These are phyloP conservation scores for Rhinopomastus cyanomelas DNA, from an alignment of 2,113 vertebrate species.

Conservation along the genomic window DNA sequence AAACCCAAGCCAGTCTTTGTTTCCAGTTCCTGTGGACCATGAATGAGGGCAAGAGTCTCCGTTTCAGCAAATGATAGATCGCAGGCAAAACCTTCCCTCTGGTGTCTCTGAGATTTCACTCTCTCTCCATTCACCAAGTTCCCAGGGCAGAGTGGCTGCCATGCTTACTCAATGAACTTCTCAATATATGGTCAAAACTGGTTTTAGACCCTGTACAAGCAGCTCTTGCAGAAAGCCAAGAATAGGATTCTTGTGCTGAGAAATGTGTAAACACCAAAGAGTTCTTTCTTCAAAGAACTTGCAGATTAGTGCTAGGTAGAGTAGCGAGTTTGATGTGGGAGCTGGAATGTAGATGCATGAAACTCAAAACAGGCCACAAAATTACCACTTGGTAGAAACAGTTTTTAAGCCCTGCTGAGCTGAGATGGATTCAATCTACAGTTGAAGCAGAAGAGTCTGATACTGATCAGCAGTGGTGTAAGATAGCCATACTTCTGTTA, in stretches of 20 bases:
- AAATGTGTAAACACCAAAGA: constrained; percentile 1
- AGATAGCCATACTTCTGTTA: background rate
- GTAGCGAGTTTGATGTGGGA: constrained; percentile 47
- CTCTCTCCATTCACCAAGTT: too few species aligned
- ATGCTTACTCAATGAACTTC: too few species aligned
- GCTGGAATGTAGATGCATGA: background rate
- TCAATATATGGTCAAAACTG: background rate
- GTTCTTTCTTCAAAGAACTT: background rate
- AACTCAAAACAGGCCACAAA: constrained; percentile 21
- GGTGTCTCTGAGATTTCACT: too few species aligned
- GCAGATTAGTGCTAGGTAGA: background rate
- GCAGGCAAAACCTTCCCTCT: too few species aligned
- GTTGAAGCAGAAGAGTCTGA: background rate
- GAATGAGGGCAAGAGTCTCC: too few species aligned
- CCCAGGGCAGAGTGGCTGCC: too few species aligned
- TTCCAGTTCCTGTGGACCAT: too few species aligned
- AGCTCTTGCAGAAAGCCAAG: background rate
- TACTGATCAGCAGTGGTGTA: background rate
- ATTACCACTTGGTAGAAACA: constrained; percentile 13
- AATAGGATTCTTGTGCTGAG: background rate
- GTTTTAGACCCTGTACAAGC: background rate
- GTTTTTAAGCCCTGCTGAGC: background rate
- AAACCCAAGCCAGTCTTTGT: too few species aligned
- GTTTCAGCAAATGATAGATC: too few species aligned
- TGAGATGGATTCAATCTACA: background rate